phyloP scores from a whole-genome alignment of 2,888 invertebrate genomes.

The Belgica antarctica region DNA sequence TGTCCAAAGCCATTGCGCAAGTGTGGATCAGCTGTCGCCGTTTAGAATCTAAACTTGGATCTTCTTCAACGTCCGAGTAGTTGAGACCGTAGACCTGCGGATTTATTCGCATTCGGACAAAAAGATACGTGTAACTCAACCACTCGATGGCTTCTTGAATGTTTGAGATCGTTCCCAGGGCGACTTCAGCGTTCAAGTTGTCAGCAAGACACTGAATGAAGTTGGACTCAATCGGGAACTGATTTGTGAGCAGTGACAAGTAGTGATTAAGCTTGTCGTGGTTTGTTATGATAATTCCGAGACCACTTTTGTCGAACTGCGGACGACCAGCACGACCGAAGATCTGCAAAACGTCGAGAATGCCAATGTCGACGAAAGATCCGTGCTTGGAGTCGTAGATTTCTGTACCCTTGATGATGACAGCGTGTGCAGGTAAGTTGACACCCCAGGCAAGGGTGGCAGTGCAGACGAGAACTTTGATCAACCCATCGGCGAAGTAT shows the following conservation, averaged over 20 bases:
- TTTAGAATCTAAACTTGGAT: conserved; percentile 74
- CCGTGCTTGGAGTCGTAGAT: conserved; percentile 96
- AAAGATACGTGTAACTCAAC: conserved; percentile 96
- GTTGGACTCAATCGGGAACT: conserved; percentile 97
- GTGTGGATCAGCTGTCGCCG: conserved; percentile 73
- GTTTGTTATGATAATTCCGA: conserved; percentile 92
- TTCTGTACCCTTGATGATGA: conserved; percentile 65
- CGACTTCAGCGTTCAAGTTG: conserved; percentile 96
- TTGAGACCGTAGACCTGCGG: conserved; percentile 71
- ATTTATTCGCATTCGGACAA: conserved; percentile 90
- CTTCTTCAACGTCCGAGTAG: conserved; percentile 66
- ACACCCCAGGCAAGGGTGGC: conserved; percentile 99
- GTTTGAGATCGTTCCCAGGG: conserved; percentile 93
- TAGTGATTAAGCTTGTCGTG: conserved; percentile 92
- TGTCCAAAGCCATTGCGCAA: conserved; percentile 83
- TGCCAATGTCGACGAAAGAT: conserved; percentile 89
- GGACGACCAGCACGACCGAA: conserved; percentile 98
- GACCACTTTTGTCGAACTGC: conserved; percentile 92
- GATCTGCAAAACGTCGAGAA: conserved; percentile 96
- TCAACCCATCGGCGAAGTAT: conserved; percentile 81
- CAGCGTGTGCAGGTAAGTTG: conserved; percentile 62
- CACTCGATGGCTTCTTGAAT: conserved; percentile 95
- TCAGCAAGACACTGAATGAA: conserved; percentile 89
- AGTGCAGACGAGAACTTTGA: conserved; percentile 90
- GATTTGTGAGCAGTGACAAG: conserved; percentile 87